phyloP scores from a whole-genome alignment of 2,797 vertebrate species.

The Cetoscarus ocellatus region DNA sequence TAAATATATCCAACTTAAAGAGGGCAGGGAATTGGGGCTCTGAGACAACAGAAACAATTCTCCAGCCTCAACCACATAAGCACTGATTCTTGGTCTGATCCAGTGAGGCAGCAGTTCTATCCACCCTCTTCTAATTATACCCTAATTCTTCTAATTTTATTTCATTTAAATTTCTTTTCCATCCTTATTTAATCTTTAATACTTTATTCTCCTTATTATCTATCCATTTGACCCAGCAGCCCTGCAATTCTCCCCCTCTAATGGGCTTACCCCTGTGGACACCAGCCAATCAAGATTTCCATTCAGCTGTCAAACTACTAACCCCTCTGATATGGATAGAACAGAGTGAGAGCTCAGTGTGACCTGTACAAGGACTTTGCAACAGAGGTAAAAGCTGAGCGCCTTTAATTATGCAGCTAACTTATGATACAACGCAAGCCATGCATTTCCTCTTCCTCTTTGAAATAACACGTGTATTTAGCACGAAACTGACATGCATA shows the following conservation, averaged over 20 bases:
- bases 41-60: background rate
- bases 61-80: slow-evolving; percentile 1
- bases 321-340: slow-evolving; percentile 62
- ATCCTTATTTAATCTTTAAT: slow-evolving; percentile 67
- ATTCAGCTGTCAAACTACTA: slow-evolving; percentile 71
- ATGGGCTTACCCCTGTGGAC: slow-evolving; percentile 74
- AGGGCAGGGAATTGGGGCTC: background rate
- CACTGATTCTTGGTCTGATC: slow-evolving; percentile 22
- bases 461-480: slow-evolving; percentile 4
- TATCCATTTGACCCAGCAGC: slow-evolving; percentile 68
- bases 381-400: slow-evolving; percentile 38
- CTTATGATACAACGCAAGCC: slow-evolving; percentile 3
- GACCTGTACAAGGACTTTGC: slow-evolving; percentile 70
- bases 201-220: slow-evolving; percentile 70
- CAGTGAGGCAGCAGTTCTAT: slow-evolving; percentile 19
- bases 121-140: slow-evolving; percentile 49
- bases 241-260: slow-evolving; percentile 71
- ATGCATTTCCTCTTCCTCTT: background rate
- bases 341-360: slow-evolving; percentile 41
- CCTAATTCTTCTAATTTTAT: slow-evolving; percentile 66
- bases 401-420: slow-evolving; percentile 47
- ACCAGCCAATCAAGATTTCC: slow-evolving; percentile 72
- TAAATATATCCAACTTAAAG: too few relatives aligned
- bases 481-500: background rate
- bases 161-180: slow-evolving; percentile 64